Conservation (phyloP, 2,797 vertebrate species). For the Acipenser oxyrinchus region DNA sequence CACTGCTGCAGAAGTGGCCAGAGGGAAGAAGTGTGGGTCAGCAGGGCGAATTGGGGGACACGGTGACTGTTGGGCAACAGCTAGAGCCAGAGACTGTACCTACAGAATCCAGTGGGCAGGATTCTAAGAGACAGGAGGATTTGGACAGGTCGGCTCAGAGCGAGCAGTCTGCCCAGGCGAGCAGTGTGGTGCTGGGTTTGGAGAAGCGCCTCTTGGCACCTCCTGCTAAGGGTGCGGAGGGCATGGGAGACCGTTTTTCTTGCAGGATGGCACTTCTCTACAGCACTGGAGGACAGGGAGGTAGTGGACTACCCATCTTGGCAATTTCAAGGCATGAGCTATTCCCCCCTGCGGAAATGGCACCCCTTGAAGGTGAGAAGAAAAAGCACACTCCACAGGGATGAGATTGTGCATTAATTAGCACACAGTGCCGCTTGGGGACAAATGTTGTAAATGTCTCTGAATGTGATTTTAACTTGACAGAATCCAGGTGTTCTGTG, state of each 20-base stretch:
- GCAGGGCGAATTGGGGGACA: conserved; percentile 42
- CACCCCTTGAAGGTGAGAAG: conserved; percentile 51
- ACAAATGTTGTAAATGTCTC: too few relatives aligned
- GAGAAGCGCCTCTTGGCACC: conserved; percentile 16
- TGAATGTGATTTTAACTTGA: too few relatives aligned
- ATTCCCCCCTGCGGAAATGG: conserved; percentile 35
- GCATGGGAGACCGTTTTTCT: conserved; percentile 13
- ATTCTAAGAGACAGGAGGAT: background rate
- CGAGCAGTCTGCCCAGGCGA: conserved; percentile 21
- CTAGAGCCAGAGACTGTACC: conserved; percentile 21
- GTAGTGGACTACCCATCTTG: conserved; percentile 36
- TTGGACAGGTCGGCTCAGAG: background rate
- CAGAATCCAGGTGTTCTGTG: too few relatives aligned
- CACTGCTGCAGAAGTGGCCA: conserved; percentile 48
- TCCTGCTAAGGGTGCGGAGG: conserved; percentile 9
- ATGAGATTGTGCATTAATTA: too few relatives aligned
- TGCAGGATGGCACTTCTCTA: conserved; percentile 46
- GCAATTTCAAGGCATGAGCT: conserved; percentile 43
- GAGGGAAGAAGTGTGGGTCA: conserved; percentile 31
- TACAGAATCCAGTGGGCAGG: conserved; percentile 20
- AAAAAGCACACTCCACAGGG: background rate
- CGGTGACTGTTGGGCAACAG: conserved; percentile 29
- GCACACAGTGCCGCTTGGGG: too few relatives aligned
- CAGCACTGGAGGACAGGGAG: conserved; percentile 40
- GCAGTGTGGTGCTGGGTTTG: conserved; percentile 26